phyloP scores from a whole-genome alignment of 2,888 invertebrate genomes.

The Scaptomyza caliginosa region DNA sequence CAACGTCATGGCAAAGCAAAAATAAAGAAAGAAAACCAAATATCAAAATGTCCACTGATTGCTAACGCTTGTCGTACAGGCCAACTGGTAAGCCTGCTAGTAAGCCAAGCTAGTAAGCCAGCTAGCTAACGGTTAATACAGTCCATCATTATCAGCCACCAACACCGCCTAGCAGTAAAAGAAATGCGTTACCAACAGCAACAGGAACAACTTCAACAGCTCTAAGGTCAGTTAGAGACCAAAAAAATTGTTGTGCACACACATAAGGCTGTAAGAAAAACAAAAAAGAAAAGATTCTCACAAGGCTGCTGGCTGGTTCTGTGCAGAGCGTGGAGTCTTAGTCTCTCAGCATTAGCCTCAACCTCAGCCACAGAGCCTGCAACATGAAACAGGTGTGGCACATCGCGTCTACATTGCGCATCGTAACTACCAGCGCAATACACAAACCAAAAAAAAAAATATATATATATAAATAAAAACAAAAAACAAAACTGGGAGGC shows the following conservation, averaged over 20 bases:
- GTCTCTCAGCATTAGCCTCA: constrained; percentile 29
- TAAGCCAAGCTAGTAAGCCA: constrained; percentile 22
- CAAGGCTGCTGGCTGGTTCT: constrained; percentile 65
- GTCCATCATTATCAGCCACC: constrained; percentile 79
- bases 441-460: constrained; percentile 19
- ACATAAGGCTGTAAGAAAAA: constrained; percentile 13
- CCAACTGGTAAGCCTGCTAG: constrained; percentile 29
- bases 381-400: constrained; percentile 80
- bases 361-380: constrained; percentile 55
- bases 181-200: constrained; percentile 70
- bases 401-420: constrained; percentile 63
- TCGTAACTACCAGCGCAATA: constrained; percentile 48
- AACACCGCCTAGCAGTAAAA: constrained; percentile 60
- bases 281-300: constrained; percentile 67
- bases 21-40: constrained; percentile 39
- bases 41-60: constrained; percentile 79
- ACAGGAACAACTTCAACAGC: constrained; percentile 34
- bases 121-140: constrained; percentile 78
- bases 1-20: not conserved
- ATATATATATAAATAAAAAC: constrained; percentile 40
- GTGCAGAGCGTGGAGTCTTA: constrained; percentile 27
- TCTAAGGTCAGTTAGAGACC: constrained; percentile 73
- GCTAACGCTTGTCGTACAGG: constrained; percentile 68
- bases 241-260: constrained; percentile 73
- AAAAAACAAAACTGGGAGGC: constrained; percentile 66